Conservation (phyloP, 2,888 invertebrate species). For the Cheilosia grossa region DNA sequence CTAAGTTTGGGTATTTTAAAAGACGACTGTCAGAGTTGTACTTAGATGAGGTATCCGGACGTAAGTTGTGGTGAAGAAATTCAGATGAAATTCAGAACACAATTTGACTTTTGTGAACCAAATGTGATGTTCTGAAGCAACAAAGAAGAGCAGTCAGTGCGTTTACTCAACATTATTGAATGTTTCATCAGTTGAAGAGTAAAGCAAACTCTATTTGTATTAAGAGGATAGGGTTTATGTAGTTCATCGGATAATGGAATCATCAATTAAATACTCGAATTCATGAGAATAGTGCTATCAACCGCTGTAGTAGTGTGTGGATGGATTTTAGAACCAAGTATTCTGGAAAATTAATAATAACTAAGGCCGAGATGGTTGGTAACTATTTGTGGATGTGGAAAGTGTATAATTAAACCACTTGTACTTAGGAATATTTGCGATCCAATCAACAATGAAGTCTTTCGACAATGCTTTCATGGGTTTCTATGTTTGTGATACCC, state of each 20-base stretch:
- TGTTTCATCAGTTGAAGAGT: slow-evolving; percentile 13
- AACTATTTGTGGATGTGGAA: no score
- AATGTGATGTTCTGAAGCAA: not conserved
- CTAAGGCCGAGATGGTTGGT: no score
- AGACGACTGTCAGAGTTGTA: slow-evolving; percentile 2
- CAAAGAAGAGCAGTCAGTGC: not conserved
- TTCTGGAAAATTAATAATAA: no score
- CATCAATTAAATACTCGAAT: slow-evolving; percentile 42
- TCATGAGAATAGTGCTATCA: not conserved
- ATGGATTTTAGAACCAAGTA: not conserved
- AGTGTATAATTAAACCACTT: no score
- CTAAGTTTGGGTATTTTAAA: slow-evolving; percentile 1
- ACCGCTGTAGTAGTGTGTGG: not conserved
- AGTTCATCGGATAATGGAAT: slow-evolving; percentile 38
- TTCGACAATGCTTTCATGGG: no score
- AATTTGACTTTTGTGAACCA: not conserved
- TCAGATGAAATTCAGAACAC: no score
- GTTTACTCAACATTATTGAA: slow-evolving; percentile 2
- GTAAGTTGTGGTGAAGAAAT: not conserved
- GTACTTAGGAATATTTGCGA: no score
- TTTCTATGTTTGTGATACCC: no score
- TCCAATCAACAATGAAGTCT: no score
- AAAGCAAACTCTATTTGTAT: slow-evolving; percentile 7
- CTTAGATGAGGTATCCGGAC: not conserved
- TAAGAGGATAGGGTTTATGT: slow-evolving; percentile 14